Evolutionary conservation across 2,888 invertebrate species (phyloP).

Genomic region (Phyllotreta striolata): DNA sequence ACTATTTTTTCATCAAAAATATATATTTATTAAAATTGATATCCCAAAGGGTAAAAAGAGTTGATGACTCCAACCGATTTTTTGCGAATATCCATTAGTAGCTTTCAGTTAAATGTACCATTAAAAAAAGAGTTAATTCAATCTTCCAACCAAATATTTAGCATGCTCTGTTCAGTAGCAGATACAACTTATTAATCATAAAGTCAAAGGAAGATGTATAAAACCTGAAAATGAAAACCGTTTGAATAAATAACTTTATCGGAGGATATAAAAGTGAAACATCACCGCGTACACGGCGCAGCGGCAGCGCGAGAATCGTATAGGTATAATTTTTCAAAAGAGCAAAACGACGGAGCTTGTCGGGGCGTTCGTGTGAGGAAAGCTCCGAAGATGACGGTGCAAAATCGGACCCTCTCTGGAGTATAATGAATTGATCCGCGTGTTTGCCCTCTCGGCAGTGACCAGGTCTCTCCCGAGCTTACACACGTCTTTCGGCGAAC

Average conservation of each 20-base stretch:
- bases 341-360: conserved; percentile 43
- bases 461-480: conserved; percentile 32
- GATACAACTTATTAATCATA: conserved; percentile 31
- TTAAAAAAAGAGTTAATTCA: conserved; percentile 25
- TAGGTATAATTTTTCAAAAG: conserved; percentile 48
- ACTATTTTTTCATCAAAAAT: too few species aligned
- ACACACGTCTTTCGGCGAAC: conserved; percentile 49
- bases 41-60: too few species aligned
- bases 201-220: conserved; percentile 27
- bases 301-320: conserved; percentile 31
- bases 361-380: conserved; percentile 47
- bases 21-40: too few species aligned
- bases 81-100: conserved; percentile 11
- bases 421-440: conserved; percentile 61
- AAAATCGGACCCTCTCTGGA: conserved; percentile 57
- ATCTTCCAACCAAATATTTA: conserved; percentile 9
- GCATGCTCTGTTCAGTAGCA: conserved; percentile 24
- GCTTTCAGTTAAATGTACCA: conserved; percentile 20
- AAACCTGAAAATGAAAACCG: conserved; percentile 21
- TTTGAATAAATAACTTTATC: conserved; percentile 37
- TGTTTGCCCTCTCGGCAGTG: conserved; percentile 54
- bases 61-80: too few species aligned
- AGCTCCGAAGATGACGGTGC: conserved; percentile 57
- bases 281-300: conserved; percentile 19
- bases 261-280: conserved; percentile 34